A percentile compares a stretch with the other conserved stretches of the same genome.
Evolutionary conservation across 2,797 vertebrate species (phyloP).

Genomic region (Buceros bicornis): DNA sequence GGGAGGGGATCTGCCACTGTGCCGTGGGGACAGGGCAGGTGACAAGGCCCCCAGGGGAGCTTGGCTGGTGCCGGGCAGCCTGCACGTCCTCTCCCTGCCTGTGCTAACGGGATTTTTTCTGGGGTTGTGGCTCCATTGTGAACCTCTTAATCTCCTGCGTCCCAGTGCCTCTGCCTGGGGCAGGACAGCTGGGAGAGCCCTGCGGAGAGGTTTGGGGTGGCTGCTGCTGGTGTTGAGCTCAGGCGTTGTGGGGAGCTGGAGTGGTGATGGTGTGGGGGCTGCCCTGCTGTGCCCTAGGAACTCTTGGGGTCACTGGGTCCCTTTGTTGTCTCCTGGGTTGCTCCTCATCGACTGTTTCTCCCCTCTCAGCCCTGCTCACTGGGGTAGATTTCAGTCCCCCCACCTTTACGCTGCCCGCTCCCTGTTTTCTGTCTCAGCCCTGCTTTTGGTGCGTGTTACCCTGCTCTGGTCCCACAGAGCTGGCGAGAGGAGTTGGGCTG

Average conservation of each 20-base stretch:
- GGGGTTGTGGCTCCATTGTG: slow-evolving; percentile 47
- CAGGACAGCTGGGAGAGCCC: neutral
- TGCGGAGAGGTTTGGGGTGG: neutral
- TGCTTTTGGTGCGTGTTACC: neutral
- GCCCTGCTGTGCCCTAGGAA: neutral
- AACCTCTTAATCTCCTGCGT: slow-evolving; percentile 23
- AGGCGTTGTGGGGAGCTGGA: neutral
- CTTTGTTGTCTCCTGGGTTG: neutral
- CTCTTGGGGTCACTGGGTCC: neutral
- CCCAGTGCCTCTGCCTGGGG: neutral
- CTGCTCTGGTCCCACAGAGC: neutral
- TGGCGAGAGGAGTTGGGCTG: neutral
- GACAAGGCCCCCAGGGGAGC: neutral
- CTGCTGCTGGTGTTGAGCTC: neutral
- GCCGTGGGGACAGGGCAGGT: fast-evolving
- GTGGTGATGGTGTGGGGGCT: neutral
- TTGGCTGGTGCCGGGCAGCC: neutral
- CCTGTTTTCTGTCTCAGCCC: neutral
- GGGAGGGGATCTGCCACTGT: neutral
- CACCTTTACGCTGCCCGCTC: neutral
- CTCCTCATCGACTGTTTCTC: neutral
- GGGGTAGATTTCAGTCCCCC: neutral
- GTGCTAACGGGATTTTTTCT: slow-evolving; percentile 51
- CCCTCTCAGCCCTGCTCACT: neutral
- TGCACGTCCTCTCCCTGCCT: neutral